Conservation (phyloP, 2,888 invertebrate genomes). For the Pammene fasciana region DNA sequence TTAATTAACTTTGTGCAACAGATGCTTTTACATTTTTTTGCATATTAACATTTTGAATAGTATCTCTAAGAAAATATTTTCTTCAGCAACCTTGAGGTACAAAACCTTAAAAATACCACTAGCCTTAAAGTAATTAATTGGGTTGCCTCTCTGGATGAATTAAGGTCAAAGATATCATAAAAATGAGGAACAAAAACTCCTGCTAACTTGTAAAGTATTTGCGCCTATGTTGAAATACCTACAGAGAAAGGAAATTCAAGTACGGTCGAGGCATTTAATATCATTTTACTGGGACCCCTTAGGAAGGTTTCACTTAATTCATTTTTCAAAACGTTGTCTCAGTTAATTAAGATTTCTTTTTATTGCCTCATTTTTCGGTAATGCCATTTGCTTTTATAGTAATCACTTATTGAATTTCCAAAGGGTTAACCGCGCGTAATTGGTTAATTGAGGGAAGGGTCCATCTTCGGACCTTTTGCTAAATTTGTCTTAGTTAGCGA, state of each 20-base stretch:
- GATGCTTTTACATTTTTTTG: background rate
- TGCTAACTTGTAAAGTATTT: slow-evolving; percentile 34
- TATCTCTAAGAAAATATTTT: background rate
- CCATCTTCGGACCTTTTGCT: slow-evolving; percentile 58
- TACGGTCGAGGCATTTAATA: slow-evolving; percentile 38
- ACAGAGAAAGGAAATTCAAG: slow-evolving; percentile 29
- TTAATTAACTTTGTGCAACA: background rate
- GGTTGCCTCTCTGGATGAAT: background rate
- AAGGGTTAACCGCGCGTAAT: slow-evolving; percentile 60
- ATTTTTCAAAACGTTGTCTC: slow-evolving; percentile 42
- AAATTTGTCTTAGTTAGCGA: slow-evolving; percentile 61
- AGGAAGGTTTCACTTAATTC: slow-evolving; percentile 41
- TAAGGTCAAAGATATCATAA: slow-evolving; percentile 29
- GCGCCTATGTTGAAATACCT: slow-evolving; percentile 27
- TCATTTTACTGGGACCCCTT: slow-evolving; percentile 38
- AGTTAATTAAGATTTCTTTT: slow-evolving; percentile 42
- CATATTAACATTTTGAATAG: background rate
- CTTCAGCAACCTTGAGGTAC: background rate
- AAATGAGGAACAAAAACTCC: slow-evolving; percentile 25
- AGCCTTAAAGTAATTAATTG: slow-evolving; percentile 22
- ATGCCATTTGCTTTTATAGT: slow-evolving; percentile 52
- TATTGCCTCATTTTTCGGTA: slow-evolving; percentile 39
- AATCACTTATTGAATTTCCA: slow-evolving; percentile 59
- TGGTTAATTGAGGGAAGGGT: slow-evolving; percentile 64
- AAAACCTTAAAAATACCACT: slow-evolving; percentile 1